These are phyloP conservation scores for Drosophila willistoni DNA, from an alignment of 1,140 invertebrate genomes.

Conservation along the genomic window DNA sequence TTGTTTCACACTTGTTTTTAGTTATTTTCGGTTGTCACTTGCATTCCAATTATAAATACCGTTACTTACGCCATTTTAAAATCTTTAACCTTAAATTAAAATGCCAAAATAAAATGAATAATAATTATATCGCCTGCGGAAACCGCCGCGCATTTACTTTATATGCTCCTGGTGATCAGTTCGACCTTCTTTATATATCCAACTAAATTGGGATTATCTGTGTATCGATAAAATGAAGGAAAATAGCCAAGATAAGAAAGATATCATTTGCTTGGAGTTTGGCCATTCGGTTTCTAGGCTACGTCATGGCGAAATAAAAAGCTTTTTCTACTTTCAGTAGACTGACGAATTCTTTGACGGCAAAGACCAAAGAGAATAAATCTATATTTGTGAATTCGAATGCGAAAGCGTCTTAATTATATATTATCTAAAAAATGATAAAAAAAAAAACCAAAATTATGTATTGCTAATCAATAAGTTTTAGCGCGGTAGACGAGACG, in stretches of 20 bases:
- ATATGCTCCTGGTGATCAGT: conserved; percentile 20
- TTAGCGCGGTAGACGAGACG: conserved; percentile 3
- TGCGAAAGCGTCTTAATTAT: conserved; percentile 39
- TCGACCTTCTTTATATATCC: conserved; percentile 38
- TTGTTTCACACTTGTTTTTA: too few species aligned
- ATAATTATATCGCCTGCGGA: neutral
- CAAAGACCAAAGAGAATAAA: conserved; percentile 48
- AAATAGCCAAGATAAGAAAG: conserved; percentile 29
- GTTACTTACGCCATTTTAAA: conserved; percentile 54
- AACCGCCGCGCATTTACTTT: conserved; percentile 14
- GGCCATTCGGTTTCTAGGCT: conserved; percentile 18
- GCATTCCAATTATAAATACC: neutral
- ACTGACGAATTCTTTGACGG: conserved; percentile 49
- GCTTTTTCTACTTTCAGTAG: conserved; percentile 14
- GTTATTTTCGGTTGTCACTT: neutral
- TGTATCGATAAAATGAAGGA: conserved; percentile 1
- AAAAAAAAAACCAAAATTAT: neutral
- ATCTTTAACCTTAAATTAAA: conserved; percentile 19
- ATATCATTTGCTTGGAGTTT: conserved; percentile 5
- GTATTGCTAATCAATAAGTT: neutral
- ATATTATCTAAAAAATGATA: conserved; percentile 32
- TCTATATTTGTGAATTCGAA: conserved; percentile 27
- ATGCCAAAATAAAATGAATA: neutral
- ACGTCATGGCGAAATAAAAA: conserved; percentile 44
- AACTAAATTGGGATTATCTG: conserved; percentile 25